Evolutionary conservation across 2,113 vertebrate genomes (phyloP), one percentile per base, ranked within the genome.

Genomic region (Notarius quadriscutis): DNA sequence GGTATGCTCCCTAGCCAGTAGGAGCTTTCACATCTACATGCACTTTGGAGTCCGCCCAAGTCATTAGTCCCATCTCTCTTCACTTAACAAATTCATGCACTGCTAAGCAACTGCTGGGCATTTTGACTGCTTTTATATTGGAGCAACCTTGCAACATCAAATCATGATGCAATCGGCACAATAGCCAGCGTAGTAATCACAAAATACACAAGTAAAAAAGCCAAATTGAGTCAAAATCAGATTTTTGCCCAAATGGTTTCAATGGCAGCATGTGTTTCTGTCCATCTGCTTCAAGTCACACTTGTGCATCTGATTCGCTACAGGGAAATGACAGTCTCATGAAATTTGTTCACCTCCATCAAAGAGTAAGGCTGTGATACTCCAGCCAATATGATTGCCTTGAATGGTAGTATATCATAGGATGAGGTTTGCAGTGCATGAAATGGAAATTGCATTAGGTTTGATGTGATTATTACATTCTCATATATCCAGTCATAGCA

Each of bases 391-490:
- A 34, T 34, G 58, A 83, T 78, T 84, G 71, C 48, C 69, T 84
- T 18, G 86, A 87, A 84, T 55, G 77, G 58, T 41, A 41, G 81
- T 51, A 75, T 84, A 84, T 14, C 72, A 65, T 53, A 25, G 58
- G 71, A 77, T 78, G 81, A 84, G 81, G 86, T 87, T 87, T 84
- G 86, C 81, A 84, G 86, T 60, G 71, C 81, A 78, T 87, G 81
- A 87, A 87, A 87, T 87, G 77, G 81, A 87, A 83, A 87, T 77
- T 87, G 62, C 57, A 87, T 77, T 65, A 87, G 51, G 58, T 87
- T 83, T 87, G 58, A 87, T 87, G 71, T 87, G 81, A 87, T 83
- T 78, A 84, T 83, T 65, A 83, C 57, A 55, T 83, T 87, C 60
- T 84, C 71, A 87, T 84, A 77, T 83, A 84, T 65, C 86, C 81